Conservation (phyloP, 2,888 invertebrate species). For the Noctuana brunneofusca region DNA sequence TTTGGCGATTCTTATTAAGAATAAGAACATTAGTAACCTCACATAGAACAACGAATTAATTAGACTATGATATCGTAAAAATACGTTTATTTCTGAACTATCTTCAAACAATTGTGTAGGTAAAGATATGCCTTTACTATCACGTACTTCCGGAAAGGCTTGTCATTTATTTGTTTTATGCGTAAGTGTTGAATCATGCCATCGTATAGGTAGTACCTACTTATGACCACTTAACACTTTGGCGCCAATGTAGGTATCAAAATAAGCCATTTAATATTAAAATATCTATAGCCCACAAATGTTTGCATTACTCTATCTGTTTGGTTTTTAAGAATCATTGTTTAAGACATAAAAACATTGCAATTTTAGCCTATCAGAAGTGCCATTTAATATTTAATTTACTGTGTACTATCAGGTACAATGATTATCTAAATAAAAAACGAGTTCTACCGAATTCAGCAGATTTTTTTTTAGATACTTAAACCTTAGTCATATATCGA, state of each 20-base stretch:
- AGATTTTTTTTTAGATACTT: background rate
- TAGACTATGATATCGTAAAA: too few relatives aligned
- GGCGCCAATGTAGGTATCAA: background rate
- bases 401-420: too few relatives aligned
- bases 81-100: background rate
- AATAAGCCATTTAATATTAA: background rate
- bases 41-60: too few relatives aligned
- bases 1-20: too few relatives aligned
- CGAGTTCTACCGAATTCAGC: background rate
- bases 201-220: background rate
- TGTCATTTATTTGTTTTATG: conserved; percentile 27
- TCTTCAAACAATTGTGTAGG: background rate
- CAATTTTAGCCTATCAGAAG: too few relatives aligned
- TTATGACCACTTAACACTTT: conserved; percentile 3
- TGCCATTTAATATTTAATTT: too few relatives aligned
- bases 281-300: background rate
- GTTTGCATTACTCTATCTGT: too few relatives aligned
- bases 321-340: too few relatives aligned
- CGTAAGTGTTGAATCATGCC: conserved; percentile 30
- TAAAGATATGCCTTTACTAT: conserved; percentile 10
- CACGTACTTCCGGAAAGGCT: conserved; percentile 28
- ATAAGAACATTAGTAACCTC: too few relatives aligned
- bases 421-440: too few relatives aligned
- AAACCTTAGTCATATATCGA: conserved; percentile 4
- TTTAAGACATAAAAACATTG: too few relatives aligned